phyloP scores from a whole-genome alignment of 2,888 invertebrate species.

The Sphaerophoria rueppellii region DNA sequence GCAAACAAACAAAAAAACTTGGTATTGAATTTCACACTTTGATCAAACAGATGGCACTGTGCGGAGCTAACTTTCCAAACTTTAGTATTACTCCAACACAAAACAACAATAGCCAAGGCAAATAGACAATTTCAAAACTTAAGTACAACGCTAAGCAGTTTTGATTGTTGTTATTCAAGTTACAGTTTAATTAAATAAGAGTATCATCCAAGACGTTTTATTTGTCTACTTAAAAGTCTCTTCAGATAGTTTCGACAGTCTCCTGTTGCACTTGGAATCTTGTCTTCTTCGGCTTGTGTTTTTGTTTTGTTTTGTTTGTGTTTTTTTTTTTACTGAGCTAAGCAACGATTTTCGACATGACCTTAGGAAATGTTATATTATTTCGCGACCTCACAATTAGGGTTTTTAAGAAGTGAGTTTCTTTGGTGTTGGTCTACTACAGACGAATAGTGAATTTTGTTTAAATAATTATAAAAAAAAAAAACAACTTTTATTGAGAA shows the following conservation, averaged over 20 bases:
- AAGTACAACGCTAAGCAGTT: slow-evolving; percentile 67
- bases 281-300: slow-evolving; percentile 35
- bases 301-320: neutral
- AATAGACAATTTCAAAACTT: slow-evolving; percentile 54
- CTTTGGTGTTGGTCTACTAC: no score
- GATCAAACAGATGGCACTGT: slow-evolving; percentile 16
- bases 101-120: slow-evolving; percentile 18
- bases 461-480: no score
- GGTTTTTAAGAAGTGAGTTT: no score
- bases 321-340: neutral
- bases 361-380: no score
- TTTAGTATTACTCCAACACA: slow-evolving; percentile 1
- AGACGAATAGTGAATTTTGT: no score
- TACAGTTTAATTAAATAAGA: slow-evolving; percentile 71
- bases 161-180: slow-evolving; percentile 69
- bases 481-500: no score
- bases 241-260: neutral
- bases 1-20: neutral
- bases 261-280: slow-evolving; percentile 51
- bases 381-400: no score
- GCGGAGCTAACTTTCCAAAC: slow-evolving; percentile 7
- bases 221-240: neutral
- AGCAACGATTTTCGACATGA: no score
- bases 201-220: slow-evolving; percentile 22
- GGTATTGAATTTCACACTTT: slow-evolving; percentile 38